A percentile compares a stretch with the other conserved stretches of the same genome.
Evolutionary conservation across 2,113 vertebrate genomes (phyloP).

Genomic region (Crotalus tigris): DNA sequence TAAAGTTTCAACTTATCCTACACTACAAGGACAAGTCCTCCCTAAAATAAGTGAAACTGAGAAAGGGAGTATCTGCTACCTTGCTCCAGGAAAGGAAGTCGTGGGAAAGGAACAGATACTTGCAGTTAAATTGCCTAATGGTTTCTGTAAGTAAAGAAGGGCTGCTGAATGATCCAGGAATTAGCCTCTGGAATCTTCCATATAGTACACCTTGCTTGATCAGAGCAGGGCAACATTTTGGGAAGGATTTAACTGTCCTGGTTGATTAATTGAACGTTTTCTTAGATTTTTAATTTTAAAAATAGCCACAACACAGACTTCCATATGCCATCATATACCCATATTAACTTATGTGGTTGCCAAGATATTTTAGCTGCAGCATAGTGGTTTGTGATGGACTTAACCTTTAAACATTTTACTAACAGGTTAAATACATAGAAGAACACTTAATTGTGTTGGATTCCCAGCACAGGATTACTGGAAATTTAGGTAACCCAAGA

Average conservation of each 20-base stretch:
- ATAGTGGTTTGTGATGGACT: not conserved
- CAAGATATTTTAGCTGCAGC: not conserved
- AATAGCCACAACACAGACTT: not conserved
- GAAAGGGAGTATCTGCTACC: not conserved
- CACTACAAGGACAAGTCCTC: not conserved
- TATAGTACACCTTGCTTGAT: not conserved
- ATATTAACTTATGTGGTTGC: not conserved
- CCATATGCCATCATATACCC: not conserved
- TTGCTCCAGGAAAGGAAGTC: not conserved
- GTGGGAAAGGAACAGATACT: not conserved
- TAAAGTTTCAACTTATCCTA: not conserved
- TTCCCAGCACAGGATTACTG: not conserved
- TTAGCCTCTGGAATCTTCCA: not conserved
- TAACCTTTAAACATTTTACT: not conserved
- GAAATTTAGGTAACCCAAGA: not conserved
- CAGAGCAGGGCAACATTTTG: no score
- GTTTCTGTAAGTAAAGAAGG: not conserved
- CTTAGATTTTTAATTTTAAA: not conserved
- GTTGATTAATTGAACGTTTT: not conserved
- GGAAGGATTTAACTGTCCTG: no score
- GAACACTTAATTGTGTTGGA: not conserved
- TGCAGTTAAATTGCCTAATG: not conserved
- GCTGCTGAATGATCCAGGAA: not conserved
- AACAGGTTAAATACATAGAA: not conserved
- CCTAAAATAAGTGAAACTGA: not conserved